Base-by-base conservation (phyloP, 2,888 invertebrate species). In the Ischnura elegans region DNA sequence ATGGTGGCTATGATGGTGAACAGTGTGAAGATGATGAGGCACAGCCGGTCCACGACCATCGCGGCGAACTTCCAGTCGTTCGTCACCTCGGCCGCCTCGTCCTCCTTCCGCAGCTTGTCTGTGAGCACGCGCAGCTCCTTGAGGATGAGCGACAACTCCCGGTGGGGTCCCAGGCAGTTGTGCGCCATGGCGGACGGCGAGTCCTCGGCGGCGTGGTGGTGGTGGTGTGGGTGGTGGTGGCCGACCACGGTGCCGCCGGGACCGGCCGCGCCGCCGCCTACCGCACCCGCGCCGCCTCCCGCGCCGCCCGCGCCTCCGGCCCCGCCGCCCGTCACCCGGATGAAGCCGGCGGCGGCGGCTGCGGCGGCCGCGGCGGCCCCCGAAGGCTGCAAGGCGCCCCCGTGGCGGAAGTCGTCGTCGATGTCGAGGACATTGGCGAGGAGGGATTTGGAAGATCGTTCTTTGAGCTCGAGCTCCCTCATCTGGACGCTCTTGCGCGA, bases 41-140 rank as follows among this genome's bases (percentile, higher is more conserved):
- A 99, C 97, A 99, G 98, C 97, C 99, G 98, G 98, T 99, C 99
- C 97, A 99, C 99, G 97, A 99, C 99, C 99, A 99, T 99, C 96
- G 99, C 99, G 96, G 99, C 99, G 97, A 99, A 99, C 97, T 99
- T 99, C 99, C 99, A 99, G 98, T 99, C 99, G 97, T 98, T 98
- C 96, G 99, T 98, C 96, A 99, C 97, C 96, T 98, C 98, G 96
- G 98, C 98, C 96, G 98, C 98, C 96, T 98, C 98, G 96, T 99
- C 99, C 96, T 99, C 99, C 96, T 98, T 98, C 96, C 98, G 98
- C 97, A 99, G 97, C 97, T 99, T 98, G 97, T 98, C 98, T 95
- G 99, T 99, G 96, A 99, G 98, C 97, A 98, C 98, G 96, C 98
- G 97, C 96, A 97, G 95, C 97, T 99, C 99, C 96, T 99, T 98